A percentile compares a stretch with the other conserved stretches of the same genome.
Conservation (phyloP, 2,888 invertebrate species). For the Keiferia lycopersicella region DNA sequence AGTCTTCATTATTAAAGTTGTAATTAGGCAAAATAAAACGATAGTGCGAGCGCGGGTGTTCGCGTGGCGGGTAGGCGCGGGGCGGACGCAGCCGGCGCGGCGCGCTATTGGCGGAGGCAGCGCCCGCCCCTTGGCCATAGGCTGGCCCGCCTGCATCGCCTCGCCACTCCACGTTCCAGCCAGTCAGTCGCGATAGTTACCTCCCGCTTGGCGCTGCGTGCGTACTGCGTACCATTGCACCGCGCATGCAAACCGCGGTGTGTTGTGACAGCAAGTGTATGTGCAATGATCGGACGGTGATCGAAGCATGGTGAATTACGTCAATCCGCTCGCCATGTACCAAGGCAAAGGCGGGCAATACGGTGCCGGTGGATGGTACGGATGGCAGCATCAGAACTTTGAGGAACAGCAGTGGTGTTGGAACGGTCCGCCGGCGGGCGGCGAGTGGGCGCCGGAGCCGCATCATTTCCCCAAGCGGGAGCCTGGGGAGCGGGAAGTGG, state of each 20-base stretch:
- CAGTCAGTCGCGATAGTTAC: constrained; percentile 63
- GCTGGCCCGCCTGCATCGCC: constrained; percentile 43
- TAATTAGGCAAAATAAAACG: constrained; percentile 75
- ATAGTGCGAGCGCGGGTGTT: constrained; percentile 46
- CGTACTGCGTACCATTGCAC: constrained; percentile 47
- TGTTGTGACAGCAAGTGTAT: constrained; percentile 74
- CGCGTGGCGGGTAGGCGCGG: constrained; percentile 87
- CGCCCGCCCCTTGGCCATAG: constrained; percentile 43
- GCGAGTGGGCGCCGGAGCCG: constrained; percentile 74
- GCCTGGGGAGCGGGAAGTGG: constrained; percentile 68
- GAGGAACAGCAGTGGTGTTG: constrained; percentile 82
- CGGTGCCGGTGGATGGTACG: constrained; percentile 74
- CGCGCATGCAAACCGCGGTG: constrained; percentile 45
- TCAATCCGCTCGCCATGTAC: constrained; percentile 85
- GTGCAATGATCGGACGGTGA: constrained; percentile 77
- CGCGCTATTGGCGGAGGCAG: constrained; percentile 54
- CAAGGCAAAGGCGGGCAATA: constrained; percentile 83
- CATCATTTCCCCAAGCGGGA: constrained; percentile 74
- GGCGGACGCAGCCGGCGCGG: constrained; percentile 36
- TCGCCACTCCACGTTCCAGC: constrained; percentile 39
- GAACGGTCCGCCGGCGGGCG: constrained; percentile 74
- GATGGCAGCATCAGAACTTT: constrained; percentile 77
- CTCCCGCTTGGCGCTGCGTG: constrained; percentile 59
- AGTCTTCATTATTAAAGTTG: constrained; percentile 70
- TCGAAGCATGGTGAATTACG: constrained; percentile 87